Evolutionary conservation across 2,888 invertebrate species (phyloP).

Genomic region (Nebria salina): DNA sequence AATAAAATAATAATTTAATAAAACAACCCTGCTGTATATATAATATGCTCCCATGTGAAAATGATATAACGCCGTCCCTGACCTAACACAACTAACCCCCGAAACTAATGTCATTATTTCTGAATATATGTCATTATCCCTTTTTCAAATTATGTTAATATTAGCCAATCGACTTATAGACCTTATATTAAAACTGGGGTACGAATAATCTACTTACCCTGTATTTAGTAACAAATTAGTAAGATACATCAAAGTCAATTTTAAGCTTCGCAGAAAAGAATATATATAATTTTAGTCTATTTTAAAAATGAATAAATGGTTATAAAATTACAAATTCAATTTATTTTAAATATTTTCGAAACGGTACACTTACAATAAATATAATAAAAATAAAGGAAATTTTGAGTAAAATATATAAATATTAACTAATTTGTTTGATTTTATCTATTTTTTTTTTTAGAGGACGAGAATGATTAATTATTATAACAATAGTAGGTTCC

Average conservation of each 20-base stretch:
- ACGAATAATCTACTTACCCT: not conserved
- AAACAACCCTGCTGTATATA: not conserved
- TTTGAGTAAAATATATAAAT: too few species aligned
- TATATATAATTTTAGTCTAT: not conserved
- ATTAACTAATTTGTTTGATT: too few species aligned
- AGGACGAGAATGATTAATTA: not conserved
- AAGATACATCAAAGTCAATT: not conserved
- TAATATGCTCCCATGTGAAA: not conserved
- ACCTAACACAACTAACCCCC: not conserved
- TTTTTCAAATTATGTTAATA: not conserved
- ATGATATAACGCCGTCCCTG: not conserved
- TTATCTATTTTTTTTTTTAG: too few species aligned
- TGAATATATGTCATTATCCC: not conserved
- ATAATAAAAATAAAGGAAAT: too few species aligned
- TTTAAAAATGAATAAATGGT: too few species aligned
- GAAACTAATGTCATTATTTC: slow-evolving; percentile 1
- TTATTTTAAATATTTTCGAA: too few species aligned
- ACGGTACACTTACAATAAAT: too few species aligned
- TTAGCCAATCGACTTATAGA: not conserved
- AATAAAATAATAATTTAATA: not conserved
- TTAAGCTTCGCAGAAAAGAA: not conserved
- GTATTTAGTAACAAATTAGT: not conserved
- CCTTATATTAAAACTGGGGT: not conserved
- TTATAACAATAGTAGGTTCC: not conserved
- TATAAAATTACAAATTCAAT: too few species aligned